These are phyloP conservation scores for Ligdia adustata DNA, from an alignment of 2,888 invertebrate species.

Conservation along the genomic window DNA sequence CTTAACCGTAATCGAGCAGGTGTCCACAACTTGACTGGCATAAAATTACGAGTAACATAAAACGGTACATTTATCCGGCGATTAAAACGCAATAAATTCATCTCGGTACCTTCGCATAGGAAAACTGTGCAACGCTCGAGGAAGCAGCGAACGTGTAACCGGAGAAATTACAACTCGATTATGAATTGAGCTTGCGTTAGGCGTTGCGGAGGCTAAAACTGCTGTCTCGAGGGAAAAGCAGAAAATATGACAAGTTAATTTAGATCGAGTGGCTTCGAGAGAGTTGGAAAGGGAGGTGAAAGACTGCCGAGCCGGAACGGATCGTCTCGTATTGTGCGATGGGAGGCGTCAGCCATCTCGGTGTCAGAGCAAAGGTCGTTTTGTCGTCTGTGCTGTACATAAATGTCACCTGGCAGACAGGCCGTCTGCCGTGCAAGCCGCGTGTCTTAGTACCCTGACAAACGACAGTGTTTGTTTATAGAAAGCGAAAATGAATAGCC, in stretches of 20 bases:
- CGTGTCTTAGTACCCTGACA: conserved; percentile 43
- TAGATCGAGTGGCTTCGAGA: conserved; percentile 66
- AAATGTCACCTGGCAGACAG: conserved; percentile 50
- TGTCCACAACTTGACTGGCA: conserved; percentile 50
- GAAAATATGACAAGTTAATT: conserved; percentile 76
- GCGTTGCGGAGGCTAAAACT: conserved; percentile 51
- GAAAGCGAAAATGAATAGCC: conserved; percentile 60
- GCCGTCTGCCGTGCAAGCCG: conserved; percentile 45
- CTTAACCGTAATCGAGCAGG: conserved; percentile 27
- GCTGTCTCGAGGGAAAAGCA: conserved; percentile 57
- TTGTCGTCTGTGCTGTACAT: conserved; percentile 35
- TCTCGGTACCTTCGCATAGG: conserved; percentile 43
- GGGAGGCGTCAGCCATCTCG: conserved; percentile 47
- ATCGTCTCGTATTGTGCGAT: conserved; percentile 61
- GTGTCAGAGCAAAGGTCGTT: conserved; percentile 56
- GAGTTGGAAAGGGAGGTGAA: conserved; percentile 65
- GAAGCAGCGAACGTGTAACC: conserved; percentile 53
- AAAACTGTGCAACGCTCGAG: conserved; percentile 44
- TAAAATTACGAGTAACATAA: conserved; percentile 53
- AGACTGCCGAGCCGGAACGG: conserved; percentile 70
- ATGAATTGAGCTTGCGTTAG: conserved; percentile 46
- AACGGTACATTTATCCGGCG: conserved; percentile 62
- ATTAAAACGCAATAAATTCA: conserved; percentile 67
- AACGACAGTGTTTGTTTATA: conserved; percentile 44
- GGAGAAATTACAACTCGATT: conserved; percentile 61